Percentiles rank a stretch among this genome's conserved stretches.
Evolutionary conservation across 1,140 invertebrate species (phyloP).

Genomic region (Sitobion miscanthi): DNA sequence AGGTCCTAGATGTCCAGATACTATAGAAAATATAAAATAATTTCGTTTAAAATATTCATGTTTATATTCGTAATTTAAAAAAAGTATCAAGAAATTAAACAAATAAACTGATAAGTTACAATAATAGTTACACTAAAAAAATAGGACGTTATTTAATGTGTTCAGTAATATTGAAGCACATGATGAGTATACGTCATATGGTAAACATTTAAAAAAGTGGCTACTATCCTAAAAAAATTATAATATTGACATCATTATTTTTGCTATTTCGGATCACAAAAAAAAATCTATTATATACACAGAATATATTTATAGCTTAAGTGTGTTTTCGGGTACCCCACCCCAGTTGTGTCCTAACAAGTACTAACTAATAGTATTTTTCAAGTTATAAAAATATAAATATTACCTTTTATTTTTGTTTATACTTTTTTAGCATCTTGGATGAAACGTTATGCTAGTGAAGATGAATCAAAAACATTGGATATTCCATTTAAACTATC

Average conservation of each 20-base stretch:
- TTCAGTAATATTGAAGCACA: background rate
- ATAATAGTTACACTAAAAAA: background rate
- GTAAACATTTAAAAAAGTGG: background rate
- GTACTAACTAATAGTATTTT: background rate
- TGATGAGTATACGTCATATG: background rate
- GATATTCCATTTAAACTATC: conserved; percentile 66
- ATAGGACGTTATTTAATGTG: background rate
- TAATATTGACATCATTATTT: background rate
- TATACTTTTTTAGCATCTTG: conserved; percentile 68
- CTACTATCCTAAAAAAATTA: background rate
- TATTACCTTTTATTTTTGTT: conserved; percentile 57
- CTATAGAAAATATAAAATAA: background rate
- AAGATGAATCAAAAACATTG: conserved; percentile 67
- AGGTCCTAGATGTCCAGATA: background rate
- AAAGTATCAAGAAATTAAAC: background rate
- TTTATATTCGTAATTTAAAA: background rate
- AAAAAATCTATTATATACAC: background rate
- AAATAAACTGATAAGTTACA: background rate
- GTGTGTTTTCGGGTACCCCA: no score
- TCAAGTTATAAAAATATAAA: background rate
- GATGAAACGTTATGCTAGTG: conserved; percentile 71
- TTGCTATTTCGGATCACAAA: background rate
- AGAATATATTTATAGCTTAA: background rate
- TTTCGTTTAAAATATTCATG: background rate
- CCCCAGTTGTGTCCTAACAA: background rate